Conservation (phyloP, 2,888 invertebrate genomes). For the Omphaloscelis lunosa region DNA sequence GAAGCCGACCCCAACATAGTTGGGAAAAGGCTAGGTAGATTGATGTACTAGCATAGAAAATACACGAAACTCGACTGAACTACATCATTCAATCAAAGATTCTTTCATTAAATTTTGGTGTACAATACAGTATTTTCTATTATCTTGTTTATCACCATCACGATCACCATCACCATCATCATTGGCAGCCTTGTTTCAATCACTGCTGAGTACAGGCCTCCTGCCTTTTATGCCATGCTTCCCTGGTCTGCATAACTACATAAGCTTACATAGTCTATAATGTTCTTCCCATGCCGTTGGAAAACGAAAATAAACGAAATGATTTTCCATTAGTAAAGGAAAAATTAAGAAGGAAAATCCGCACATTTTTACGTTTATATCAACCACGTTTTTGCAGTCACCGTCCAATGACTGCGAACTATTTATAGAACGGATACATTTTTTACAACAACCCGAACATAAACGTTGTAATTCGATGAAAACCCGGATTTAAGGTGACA, state of each 20-base stretch:
- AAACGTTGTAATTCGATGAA: slow-evolving; percentile 33
- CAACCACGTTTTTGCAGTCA: slow-evolving; percentile 35
- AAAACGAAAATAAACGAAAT: background rate
- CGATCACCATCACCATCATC: background rate
- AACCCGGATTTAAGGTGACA: slow-evolving; percentile 45
- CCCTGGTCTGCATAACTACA: background rate
- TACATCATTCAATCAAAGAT: background rate
- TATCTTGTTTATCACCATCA: background rate
- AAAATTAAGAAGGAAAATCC: background rate
- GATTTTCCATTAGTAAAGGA: background rate
- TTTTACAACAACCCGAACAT: slow-evolving; percentile 43
- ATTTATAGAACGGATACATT: slow-evolving; percentile 53
- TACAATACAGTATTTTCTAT: background rate
- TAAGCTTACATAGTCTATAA: no score
- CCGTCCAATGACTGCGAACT: slow-evolving; percentile 51
- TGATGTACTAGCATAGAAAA: background rate
- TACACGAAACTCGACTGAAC: background rate
- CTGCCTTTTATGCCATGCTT: background rate
- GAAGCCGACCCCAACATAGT: no score
- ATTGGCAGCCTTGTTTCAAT: no score
- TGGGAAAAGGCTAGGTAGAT: no score
- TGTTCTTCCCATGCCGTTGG: no score
- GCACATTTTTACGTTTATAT: slow-evolving; percentile 6
- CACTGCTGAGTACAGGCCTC: background rate
- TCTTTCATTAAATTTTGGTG: background rate